Evolutionary conservation across 2,113 vertebrate genomes (phyloP).

Genomic region (Sterrhoptilus dennistouni): DNA sequence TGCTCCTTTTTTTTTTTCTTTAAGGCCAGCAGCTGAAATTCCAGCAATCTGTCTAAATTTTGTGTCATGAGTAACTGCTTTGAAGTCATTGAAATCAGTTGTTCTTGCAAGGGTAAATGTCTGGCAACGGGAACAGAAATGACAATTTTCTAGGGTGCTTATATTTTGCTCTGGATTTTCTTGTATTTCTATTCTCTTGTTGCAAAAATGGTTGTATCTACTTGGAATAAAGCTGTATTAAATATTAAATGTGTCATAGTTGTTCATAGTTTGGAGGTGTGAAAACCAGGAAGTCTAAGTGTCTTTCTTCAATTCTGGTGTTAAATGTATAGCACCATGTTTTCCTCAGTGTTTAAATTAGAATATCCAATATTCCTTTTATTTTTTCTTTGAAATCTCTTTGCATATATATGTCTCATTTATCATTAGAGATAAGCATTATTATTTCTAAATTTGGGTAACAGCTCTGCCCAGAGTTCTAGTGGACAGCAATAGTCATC

Average conservation of each 20-base stretch:
- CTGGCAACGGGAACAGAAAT: not conserved
- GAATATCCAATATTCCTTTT: not conserved
- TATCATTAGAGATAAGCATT: not conserved
- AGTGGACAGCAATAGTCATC: not conserved
- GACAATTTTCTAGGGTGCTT: constrained; percentile 52
- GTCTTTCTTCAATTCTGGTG: not conserved
- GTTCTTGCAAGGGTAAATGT: not conserved
- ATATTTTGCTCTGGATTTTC: constrained; percentile 74
- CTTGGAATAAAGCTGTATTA: constrained; percentile 66
- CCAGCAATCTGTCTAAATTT: not conserved
- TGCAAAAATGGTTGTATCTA: constrained; percentile 12
- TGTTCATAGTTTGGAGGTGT: constrained; percentile 24
- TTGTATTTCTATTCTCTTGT: constrained; percentile 40
- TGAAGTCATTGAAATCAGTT: not conserved
- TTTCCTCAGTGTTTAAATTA: not conserved
- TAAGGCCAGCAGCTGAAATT: not conserved
- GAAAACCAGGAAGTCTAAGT: not conserved
- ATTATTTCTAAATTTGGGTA: not conserved
- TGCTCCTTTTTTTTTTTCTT: not conserved
- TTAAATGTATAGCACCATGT: not conserved
- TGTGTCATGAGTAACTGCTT: not conserved
- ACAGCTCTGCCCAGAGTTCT: not conserved
- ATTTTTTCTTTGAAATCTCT: not conserved
- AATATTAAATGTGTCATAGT: not conserved
- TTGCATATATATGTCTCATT: not conserved